Conservation (phyloP, 2,797 vertebrate species). For the Sebastiscus albofasciatus region DNA sequence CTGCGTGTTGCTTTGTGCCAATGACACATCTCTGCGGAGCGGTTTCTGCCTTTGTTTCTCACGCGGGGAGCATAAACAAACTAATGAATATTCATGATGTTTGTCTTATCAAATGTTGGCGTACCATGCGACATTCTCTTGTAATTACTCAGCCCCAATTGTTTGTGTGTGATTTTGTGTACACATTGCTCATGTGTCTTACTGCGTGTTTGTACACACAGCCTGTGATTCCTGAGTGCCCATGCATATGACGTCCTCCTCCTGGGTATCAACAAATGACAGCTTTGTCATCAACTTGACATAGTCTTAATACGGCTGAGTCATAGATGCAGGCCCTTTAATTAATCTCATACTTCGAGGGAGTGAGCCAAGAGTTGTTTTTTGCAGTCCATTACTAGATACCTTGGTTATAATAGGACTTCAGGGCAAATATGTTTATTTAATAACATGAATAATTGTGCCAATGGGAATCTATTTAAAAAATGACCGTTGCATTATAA, state of each 20-base stretch:
- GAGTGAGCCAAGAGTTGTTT: not conserved
- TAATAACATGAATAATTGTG: not conserved
- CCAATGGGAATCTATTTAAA: not conserved
- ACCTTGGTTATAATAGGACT: not conserved
- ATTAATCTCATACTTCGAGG: slow-evolving; percentile 24
- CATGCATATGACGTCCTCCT: slow-evolving; percentile 11
- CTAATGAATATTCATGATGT: slow-evolving; percentile 67
- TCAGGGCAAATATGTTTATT: not conserved
- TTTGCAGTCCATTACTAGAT: not conserved
- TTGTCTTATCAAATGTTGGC: slow-evolving; percentile 53
- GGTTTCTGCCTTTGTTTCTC: slow-evolving; percentile 47
- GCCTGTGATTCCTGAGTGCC: slow-evolving; percentile 31
- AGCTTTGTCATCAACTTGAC: slow-evolving; percentile 41
- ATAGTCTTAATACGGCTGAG: slow-evolving; percentile 1
- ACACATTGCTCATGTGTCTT: not conserved
- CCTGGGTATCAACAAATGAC: slow-evolving; percentile 25
- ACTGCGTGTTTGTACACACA: slow-evolving; percentile 1
- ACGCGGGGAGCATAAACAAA: slow-evolving; percentile 54
- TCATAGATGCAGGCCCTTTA: slow-evolving; percentile 2
- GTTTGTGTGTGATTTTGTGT: slow-evolving; percentile 13
- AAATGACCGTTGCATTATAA: not conserved
- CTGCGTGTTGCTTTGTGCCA: slow-evolving; percentile 1
- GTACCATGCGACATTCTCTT: slow-evolving; percentile 32
- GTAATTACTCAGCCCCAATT: slow-evolving; percentile 53
- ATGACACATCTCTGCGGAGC: slow-evolving; percentile 31